Evolutionary conservation across 2,888 invertebrate species (phyloP).

Genomic region (Andrena hattorfiana): DNA sequence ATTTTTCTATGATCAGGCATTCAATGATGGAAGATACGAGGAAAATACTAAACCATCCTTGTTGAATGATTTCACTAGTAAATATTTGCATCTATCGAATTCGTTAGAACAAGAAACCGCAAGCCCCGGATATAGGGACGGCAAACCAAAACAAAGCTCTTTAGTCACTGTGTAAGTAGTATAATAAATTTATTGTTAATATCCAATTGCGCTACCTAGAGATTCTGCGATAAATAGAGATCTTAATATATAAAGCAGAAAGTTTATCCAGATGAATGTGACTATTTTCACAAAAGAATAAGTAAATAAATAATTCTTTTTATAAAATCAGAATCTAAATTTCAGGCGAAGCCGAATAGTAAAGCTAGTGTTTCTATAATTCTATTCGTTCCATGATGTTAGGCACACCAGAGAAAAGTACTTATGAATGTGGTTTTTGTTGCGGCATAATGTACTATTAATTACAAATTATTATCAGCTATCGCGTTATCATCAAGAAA

Average conservation of each 20-base stretch:
- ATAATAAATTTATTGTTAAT: slow-evolving; percentile 14
- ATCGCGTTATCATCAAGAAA: slow-evolving; percentile 56
- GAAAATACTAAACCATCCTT: slow-evolving; percentile 18
- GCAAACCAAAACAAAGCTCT: slow-evolving; percentile 85
- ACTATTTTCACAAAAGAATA: too few relatives aligned
- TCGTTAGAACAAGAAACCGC: slow-evolving; percentile 38
- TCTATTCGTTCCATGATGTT: not conserved
- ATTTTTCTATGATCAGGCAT: slow-evolving; percentile 44
- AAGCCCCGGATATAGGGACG: slow-evolving; percentile 46
- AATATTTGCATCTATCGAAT: slow-evolving; percentile 31
- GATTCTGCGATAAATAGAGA: not conserved
- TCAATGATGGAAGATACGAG: slow-evolving; percentile 54
- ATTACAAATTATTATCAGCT: slow-evolving; percentile 45
- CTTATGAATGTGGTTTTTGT: not conserved
- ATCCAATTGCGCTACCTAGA: not conserved
- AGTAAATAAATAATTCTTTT: too few relatives aligned
- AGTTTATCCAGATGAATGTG: too few relatives aligned
- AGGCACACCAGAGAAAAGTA: not conserved
- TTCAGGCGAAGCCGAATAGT: too few relatives aligned
- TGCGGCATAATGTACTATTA: slow-evolving; percentile 30
- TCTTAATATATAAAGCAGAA: too few relatives aligned
- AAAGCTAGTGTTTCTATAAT: slow-evolving; percentile 2
- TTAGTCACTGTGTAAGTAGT: slow-evolving; percentile 87
- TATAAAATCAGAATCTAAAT: too few relatives aligned
- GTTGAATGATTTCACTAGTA: slow-evolving; percentile 41